Conservation (phyloP, 2,113 vertebrate genomes). For the Pyxicephalus adspersus region DNA sequence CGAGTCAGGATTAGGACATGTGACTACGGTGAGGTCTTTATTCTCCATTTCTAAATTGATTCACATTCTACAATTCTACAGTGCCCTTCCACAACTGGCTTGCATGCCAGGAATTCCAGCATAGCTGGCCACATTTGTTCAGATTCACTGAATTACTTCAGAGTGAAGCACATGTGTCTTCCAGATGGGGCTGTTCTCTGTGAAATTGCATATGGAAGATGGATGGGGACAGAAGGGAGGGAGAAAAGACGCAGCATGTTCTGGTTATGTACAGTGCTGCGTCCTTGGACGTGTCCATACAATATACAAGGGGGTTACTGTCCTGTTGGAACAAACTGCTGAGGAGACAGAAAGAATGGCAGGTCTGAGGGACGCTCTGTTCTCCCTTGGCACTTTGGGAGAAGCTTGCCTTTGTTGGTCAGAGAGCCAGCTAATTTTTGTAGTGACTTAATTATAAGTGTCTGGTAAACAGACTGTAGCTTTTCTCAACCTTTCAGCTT, state of each 20-base stretch:
- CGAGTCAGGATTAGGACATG: conserved; percentile 35
- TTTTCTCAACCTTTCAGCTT: too few relatives aligned
- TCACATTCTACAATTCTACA: background rate
- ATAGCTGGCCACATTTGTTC: conserved; percentile 40
- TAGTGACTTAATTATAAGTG: too few relatives aligned
- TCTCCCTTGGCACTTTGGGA: too few relatives aligned
- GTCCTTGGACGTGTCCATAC: too few relatives aligned
- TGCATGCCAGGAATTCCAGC: conserved; percentile 38
- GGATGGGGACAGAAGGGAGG: conserved; percentile 37
- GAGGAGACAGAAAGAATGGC: too few relatives aligned
- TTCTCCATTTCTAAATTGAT: conserved; percentile 8
- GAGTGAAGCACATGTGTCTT: conserved; percentile 49
- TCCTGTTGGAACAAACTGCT: too few relatives aligned
- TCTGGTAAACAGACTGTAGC: too few relatives aligned
- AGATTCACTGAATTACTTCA: conserved; percentile 38
- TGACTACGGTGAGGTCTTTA: conserved; percentile 21
- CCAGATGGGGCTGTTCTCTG: conserved; percentile 41
- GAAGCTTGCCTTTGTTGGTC: too few relatives aligned
- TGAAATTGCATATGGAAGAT: conserved; percentile 39
- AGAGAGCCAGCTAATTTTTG: too few relatives aligned
- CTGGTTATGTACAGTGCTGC: background rate
- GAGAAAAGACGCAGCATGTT: background rate
- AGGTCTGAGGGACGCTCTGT: too few relatives aligned
- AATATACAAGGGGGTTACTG: too few relatives aligned
- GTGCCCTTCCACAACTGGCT: conserved; percentile 24